Evolutionary conservation across 2,113 vertebrate genomes (phyloP), one percentile per base, ranked within the genome.

Genomic region (Australoheros scitulus): DNA sequence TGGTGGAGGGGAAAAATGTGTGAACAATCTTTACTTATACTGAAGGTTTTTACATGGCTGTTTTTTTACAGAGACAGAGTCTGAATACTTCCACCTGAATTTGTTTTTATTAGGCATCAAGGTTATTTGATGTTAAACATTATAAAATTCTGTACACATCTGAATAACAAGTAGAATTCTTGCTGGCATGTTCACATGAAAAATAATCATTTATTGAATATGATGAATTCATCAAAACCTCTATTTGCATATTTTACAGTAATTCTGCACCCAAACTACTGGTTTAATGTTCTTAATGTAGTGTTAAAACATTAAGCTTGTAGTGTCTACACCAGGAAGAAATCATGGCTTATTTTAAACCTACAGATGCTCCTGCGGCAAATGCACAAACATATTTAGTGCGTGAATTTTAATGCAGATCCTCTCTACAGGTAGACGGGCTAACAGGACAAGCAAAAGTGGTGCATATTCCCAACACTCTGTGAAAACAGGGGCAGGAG

Each of bases 201-300:
- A 82, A 26, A 79, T 10, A 55, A 60, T 24, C 32, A 2, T 3
- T 43, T 34, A 17, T 52, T 72, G 3, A 26, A 80, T 63, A 77
- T 36, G 64, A 79, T 70, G 17, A 80, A 60, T 86, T 79, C 10
- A 77, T 52, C 14, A 63, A 84, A 84, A 60, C 36, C 81, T 3
- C 6, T 74, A 47, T 72, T 77, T 86, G 32, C 76, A 91, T 72
- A 87, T 83, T 76, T 68, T 75, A 87, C 77, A 83, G 10, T 56
- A 29, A 58, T 79, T 43, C 55, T 63, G 34, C 59, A 34, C 58
- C 6, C 26, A 74, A 70, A 77, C 24, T 32, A 76, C 29, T 32
- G 32, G 26, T 38, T 64, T 56, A 29, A 57, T 84, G 43, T 50
- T 34, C 15, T 36, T 86, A 15, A 29, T 52, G 29, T 65, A 43